Evolutionary conservation across 2,113 vertebrate genomes (phyloP).

Genomic region (Hemiprocne comata): DNA sequence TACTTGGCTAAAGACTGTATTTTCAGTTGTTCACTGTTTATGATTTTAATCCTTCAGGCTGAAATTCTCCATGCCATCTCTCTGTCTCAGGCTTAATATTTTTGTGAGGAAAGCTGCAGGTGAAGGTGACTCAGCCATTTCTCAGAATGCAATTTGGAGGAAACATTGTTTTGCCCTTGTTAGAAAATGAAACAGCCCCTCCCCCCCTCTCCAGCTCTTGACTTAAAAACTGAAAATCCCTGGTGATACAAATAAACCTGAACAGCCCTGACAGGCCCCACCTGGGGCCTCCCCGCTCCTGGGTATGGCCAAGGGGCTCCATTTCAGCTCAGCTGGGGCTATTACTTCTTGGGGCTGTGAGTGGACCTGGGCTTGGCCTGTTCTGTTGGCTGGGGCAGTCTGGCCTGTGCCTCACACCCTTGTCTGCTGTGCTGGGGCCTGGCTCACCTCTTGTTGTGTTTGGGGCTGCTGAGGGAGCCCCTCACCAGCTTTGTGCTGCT

Average conservation of each 20-base stretch:
- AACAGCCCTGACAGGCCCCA: not conserved
- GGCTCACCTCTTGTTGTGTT: rapidly evolving
- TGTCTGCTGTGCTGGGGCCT: rapidly evolving
- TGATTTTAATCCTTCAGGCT: not conserved
- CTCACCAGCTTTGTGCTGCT: not conserved
- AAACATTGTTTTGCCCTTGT: not conserved
- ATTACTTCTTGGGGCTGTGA: rapidly evolving
- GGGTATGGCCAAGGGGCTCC: rapidly evolving
- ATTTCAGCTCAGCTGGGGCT: not conserved
- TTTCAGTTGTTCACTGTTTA: not conserved
- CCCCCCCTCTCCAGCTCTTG: not conserved
- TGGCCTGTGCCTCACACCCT: rapidly evolving
- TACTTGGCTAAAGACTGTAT: not conserved
- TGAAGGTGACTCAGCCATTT: not conserved
- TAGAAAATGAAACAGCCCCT: not conserved
- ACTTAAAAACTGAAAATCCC: not conserved
- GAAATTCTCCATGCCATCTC: not conserved
- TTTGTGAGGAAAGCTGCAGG: not conserved
- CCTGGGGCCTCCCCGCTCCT: not conserved
- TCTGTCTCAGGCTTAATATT: not conserved
- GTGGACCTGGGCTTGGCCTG: not conserved
- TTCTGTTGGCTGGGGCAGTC: rapidly evolving
- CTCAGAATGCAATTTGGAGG: not conserved
- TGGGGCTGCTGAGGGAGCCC: rapidly evolving
- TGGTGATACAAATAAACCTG: not conserved